A percentile compares a stretch with the other conserved stretches of the same genome.
These are phyloP conservation scores for Dendroctonus valens DNA, from an alignment of 1,140 invertebrate species.

Conservation along the genomic window DNA sequence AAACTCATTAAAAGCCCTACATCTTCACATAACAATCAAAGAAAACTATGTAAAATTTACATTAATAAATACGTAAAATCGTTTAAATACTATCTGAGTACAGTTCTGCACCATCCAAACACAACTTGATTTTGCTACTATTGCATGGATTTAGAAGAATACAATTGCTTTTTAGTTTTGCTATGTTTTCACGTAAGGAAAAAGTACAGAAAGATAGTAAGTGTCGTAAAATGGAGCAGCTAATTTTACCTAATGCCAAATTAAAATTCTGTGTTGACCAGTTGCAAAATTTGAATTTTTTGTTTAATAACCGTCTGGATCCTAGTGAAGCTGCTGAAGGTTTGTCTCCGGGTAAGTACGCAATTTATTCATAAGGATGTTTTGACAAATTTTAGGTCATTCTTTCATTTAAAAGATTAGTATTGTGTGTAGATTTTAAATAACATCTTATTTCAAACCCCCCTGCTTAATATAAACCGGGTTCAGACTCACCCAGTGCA, in stretches of 20 bases:
- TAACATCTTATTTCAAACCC: background rate
- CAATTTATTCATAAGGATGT: too few relatives aligned
- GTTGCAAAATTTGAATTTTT: slow-evolving; percentile 48
- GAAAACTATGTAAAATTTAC: too few relatives aligned
- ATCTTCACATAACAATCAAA: too few relatives aligned
- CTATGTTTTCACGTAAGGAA: slow-evolving; percentile 25
- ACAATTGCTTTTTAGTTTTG: slow-evolving; percentile 3
- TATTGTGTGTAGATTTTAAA: background rate
- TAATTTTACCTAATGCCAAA: slow-evolving; percentile 42
- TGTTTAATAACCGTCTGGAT: slow-evolving; percentile 43
- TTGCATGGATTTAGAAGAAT: background rate
- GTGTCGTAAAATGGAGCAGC: slow-evolving; percentile 38
- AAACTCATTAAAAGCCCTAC: too few relatives aligned
- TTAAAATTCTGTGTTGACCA: slow-evolving; percentile 47
- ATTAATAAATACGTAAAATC: too few relatives aligned
- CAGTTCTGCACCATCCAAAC: too few relatives aligned
- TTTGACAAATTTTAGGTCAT: too few relatives aligned
- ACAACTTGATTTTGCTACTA: too few relatives aligned
- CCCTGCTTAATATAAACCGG: too few relatives aligned
- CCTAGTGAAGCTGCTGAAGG: slow-evolving; percentile 5
- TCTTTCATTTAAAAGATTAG: too few relatives aligned
- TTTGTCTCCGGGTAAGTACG: slow-evolving; percentile 7
- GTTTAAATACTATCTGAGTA: too few relatives aligned
- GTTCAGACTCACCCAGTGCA: too few relatives aligned
- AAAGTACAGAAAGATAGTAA: slow-evolving; percentile 20